These are phyloP conservation scores for Damaliscus lunatus DNA, from an alignment of 2,113 vertebrate genomes.

Conservation along the genomic window DNA sequence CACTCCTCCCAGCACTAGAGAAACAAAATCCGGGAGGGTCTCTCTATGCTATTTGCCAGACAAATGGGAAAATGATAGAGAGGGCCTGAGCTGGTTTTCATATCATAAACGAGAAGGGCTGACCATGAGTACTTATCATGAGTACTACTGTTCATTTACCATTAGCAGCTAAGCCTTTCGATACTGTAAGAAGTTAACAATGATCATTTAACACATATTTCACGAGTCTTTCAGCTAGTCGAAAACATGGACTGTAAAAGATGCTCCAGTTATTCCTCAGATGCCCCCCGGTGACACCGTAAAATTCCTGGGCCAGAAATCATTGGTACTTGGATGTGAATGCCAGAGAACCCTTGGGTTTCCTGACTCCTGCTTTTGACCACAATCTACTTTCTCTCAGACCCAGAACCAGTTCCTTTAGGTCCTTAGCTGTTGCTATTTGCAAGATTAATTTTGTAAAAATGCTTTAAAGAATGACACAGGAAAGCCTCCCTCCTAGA, in stretches of 20 bases:
- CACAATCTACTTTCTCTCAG: not conserved
- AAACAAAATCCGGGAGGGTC: not conserved
- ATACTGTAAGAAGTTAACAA: not conserved
- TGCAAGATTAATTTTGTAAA: not conserved
- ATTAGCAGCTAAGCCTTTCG: not conserved
- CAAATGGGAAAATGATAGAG: not conserved
- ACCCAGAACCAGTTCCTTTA: not conserved
- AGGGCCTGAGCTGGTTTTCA: not conserved
- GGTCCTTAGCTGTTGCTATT: not conserved
- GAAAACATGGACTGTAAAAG: not conserved
- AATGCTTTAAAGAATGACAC: not conserved
- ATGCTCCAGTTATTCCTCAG: not conserved
- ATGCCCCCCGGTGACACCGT: not conserved
- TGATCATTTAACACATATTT: rapidly evolving
- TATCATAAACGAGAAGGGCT: not conserved
- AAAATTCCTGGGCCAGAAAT: not conserved
- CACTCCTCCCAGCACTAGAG: not conserved
- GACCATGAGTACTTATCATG: not conserved
- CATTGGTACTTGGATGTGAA: rapidly evolving
- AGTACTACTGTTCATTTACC: rapidly evolving
- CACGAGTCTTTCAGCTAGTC: not conserved
- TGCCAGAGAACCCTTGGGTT: not conserved
- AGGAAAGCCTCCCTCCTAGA: not conserved
- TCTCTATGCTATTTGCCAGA: not conserved
- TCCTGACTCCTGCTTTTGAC: not conserved